Percentiles rank a stretch among this genome's conserved stretches.
phyloP scores from a whole-genome alignment of 2,113 vertebrate genomes.

The Clarias magur region DNA sequence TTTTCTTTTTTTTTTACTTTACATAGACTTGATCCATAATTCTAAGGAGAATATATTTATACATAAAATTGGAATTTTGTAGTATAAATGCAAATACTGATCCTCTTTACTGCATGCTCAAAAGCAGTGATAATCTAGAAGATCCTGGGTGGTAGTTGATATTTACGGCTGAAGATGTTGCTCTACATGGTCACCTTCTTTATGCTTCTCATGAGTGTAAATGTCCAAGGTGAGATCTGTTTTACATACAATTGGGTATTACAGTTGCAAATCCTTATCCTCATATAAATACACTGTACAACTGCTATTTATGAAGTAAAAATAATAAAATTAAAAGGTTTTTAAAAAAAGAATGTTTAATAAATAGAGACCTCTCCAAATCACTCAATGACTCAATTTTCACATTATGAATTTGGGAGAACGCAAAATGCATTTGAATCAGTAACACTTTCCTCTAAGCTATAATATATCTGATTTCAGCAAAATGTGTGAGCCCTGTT shows the following conservation, averaged over 20 bases:
- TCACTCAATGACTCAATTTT: not conserved
- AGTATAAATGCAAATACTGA: not conserved
- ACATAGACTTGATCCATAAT: too few species aligned
- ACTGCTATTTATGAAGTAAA: too few species aligned
- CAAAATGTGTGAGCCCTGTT: not conserved
- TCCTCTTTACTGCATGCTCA: not conserved
- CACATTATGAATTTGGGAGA: not conserved
- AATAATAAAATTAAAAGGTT: too few species aligned
- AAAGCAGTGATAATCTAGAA: not conserved
- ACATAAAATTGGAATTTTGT: not conserved
- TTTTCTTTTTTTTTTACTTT: too few species aligned
- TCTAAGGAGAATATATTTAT: not conserved
- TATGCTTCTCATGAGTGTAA: not conserved
- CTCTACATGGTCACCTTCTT: not conserved
- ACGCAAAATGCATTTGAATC: not conserved
- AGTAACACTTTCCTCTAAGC: not conserved
- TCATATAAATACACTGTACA: too few species aligned
- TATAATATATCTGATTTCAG: not conserved
- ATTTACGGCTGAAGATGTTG: not conserved
- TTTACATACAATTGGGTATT: not conserved
- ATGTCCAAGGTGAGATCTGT: not conserved
- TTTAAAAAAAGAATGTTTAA: not conserved
- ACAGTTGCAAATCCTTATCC: not conserved
- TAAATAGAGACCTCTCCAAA: not conserved
- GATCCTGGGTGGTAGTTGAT: not conserved